Conservation (phyloP, 2,888 invertebrate genomes). For the Amphipoea oculea region DNA sequence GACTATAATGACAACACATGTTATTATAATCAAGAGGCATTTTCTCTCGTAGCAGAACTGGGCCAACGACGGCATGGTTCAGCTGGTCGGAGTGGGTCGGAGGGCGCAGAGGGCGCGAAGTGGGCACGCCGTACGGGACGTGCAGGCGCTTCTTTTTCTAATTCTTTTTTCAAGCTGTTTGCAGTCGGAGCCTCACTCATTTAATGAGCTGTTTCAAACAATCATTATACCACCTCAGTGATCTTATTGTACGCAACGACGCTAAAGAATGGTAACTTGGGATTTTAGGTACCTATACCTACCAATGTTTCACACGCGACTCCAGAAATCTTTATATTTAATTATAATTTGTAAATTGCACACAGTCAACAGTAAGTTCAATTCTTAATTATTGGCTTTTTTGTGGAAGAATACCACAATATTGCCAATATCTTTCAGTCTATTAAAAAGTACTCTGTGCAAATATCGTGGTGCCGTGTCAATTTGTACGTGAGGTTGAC, state of each 20-base stretch:
- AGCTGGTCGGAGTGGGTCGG: not conserved
- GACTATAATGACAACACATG: constrained; percentile 16
- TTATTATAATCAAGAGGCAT: constrained; percentile 6
- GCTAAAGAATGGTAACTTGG: not conserved
- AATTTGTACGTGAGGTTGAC: no score
- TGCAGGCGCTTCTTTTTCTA: not conserved
- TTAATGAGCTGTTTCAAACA: not conserved
- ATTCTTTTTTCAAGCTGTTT: constrained; percentile 1
- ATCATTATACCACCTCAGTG: not conserved
- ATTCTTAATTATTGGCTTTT: no score
- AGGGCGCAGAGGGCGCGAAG: not conserved
- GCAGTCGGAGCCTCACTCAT: constrained; percentile 24
- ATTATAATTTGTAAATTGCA: not conserved
- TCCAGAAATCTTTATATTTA: no score
- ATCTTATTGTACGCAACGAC: not conserved
- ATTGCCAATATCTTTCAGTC: no score
- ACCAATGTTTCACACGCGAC: no score
- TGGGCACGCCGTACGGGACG: not conserved
- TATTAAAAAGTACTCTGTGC: no score
- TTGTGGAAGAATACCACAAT: no score
- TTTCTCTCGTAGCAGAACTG: constrained; percentile 7
- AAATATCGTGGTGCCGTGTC: no score
- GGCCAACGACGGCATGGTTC: not conserved
- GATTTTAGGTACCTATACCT: no score
- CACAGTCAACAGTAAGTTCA: not conserved